Conservation (phyloP, 2,113 vertebrate species). For the Salvelinus alpinus region DNA sequence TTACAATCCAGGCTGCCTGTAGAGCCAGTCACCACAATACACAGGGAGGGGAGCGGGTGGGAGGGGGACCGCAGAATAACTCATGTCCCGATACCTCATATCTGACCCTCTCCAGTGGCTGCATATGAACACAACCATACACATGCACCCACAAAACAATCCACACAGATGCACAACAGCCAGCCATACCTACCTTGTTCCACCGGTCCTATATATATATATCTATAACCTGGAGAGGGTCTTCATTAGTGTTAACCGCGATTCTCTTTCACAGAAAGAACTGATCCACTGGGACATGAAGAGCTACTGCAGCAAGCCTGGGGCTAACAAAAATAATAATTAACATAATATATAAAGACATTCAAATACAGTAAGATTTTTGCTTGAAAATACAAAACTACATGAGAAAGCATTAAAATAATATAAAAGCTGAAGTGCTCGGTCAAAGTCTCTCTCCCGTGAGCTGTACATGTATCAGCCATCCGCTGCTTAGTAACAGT, state of each 20-base stretch:
- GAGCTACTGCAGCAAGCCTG: slow-evolving; percentile 94
- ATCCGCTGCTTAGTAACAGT: slow-evolving; percentile 68
- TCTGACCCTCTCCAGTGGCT: slow-evolving; percentile 84
- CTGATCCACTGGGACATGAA: slow-evolving; percentile 88
- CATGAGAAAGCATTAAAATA: slow-evolving; percentile 99
- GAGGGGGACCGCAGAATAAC: slow-evolving; percentile 79
- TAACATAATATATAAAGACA: slow-evolving; percentile 85
- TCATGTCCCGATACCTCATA: slow-evolving; percentile 81
- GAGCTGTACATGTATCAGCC: slow-evolving; percentile 82
- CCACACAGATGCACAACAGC: slow-evolving; percentile 25
- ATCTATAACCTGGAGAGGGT: slow-evolving; percentile 86
- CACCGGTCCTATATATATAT: slow-evolving; percentile 55
- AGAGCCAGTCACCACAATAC: slow-evolving; percentile 99
- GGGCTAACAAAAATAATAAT: slow-evolving; percentile 69
- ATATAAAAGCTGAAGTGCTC: slow-evolving; percentile 98
- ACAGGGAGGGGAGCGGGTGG: slow-evolving; percentile 78
- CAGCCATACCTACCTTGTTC: slow-evolving; percentile 55
- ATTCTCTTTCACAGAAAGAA: slow-evolving; percentile 99
- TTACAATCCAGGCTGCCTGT: slow-evolving; percentile 99
- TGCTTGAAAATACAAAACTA: slow-evolving; percentile 99
- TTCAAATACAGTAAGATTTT: slow-evolving; percentile 99
- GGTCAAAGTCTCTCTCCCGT: slow-evolving; percentile 55
- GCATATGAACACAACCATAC: slow-evolving; percentile 56
- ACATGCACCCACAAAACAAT: neutral
- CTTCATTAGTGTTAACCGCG: slow-evolving; percentile 85